A percentile compares a stretch with the other conserved stretches of the same genome.
phyloP scores from a whole-genome alignment of 1,140 invertebrate species.

The Araneus ventricosus region DNA sequence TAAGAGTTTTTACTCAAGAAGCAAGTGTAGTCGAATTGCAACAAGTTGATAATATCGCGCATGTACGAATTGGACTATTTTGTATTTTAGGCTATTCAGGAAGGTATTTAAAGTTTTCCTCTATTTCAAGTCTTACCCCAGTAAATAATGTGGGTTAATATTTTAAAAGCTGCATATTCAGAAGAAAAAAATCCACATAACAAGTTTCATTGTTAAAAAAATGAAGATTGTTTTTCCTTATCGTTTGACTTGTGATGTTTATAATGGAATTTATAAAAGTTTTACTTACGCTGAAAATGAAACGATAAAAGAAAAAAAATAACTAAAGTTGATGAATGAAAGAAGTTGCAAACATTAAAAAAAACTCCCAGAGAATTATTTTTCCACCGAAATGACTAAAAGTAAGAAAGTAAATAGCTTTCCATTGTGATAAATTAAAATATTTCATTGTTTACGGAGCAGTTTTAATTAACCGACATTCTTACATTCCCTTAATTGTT shows the following conservation, averaged over 20 bases:
- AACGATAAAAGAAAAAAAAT: not conserved
- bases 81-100: no score
- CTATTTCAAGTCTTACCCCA: no score
- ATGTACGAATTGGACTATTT: no score
- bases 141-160: no score
- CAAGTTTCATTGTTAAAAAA: not conserved
- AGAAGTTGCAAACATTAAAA: not conserved
- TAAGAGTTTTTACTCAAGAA: no score
- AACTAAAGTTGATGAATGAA: not conserved
- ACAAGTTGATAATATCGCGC: no score
- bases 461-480: constrained; percentile 38
- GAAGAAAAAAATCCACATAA: no score
- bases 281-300: not conserved
- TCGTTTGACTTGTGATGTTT: not conserved
- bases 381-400: not conserved
- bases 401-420: not conserved
- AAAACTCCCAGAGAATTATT: not conserved
- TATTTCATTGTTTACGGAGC: not conserved
- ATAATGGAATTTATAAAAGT: not conserved
- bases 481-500: not conserved
- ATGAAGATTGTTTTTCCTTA: not conserved
- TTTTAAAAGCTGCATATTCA: no score
- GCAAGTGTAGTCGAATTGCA: no score
- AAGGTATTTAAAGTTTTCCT: no score
- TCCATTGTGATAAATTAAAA: constrained; percentile 21